Evolutionary conservation across 2,113 vertebrate species (phyloP).

Genomic region (Pheucticus melanocephalus): DNA sequence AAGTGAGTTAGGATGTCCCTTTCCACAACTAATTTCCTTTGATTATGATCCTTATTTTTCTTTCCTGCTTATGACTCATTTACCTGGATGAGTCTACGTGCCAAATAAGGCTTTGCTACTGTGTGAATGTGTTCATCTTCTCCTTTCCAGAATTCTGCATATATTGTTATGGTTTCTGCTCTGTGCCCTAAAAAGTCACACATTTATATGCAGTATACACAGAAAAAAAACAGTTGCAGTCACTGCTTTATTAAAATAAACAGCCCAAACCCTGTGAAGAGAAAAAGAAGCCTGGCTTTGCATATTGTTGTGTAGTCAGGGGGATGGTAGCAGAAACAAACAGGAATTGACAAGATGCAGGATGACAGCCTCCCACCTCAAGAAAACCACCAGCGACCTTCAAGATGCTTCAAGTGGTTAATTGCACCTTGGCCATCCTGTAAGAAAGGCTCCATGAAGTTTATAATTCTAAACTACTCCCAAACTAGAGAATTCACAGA

Average conservation of each 20-base stretch:
- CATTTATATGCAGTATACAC: neutral
- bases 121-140: neutral
- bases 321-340: neutral
- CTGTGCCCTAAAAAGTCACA: neutral
- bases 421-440: neutral
- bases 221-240: neutral
- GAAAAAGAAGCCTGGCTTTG: neutral
- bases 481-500: neutral
- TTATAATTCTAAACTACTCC: neutral
- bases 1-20: neutral
- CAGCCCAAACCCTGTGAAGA: neutral
- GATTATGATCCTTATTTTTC: neutral
- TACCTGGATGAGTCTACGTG: neutral
- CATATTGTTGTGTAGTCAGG: neutral
- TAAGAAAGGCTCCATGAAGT: neutral
- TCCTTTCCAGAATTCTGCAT: neutral
- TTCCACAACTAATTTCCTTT: neutral
- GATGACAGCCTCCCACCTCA: neutral
- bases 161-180: neutral
- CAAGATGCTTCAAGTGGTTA: rapidly evolving
- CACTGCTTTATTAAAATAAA: neutral
- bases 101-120: neutral
- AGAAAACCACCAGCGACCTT: neutral
- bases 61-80: constrained; percentile 8
- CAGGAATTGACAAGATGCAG: neutral